These are phyloP conservation scores for Caenorhabditis sinica DNA, from an alignment of 2,888 invertebrate genomes.

Conservation along the genomic window DNA sequence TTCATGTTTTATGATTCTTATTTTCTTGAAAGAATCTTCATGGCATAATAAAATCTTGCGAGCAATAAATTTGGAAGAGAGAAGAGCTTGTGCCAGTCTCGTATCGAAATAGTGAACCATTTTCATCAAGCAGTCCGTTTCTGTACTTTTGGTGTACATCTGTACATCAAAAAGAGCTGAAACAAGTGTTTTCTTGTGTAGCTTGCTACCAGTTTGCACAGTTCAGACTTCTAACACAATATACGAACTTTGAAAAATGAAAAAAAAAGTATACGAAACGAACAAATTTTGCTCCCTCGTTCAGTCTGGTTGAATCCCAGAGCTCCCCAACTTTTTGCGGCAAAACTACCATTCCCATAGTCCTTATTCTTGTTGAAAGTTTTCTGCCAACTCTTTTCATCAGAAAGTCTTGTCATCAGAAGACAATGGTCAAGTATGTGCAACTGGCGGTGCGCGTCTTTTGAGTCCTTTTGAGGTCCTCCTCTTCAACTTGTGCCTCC, in stretches of 20 bases:
- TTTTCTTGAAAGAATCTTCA: not conserved
- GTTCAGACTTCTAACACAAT: no score
- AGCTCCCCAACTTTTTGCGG: constrained; percentile 32
- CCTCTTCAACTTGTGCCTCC: constrained; percentile 46
- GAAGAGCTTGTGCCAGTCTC: no score
- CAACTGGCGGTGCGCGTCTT: constrained; percentile 33
- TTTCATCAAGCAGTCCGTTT: no score
- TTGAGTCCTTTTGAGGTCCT: constrained; percentile 35
- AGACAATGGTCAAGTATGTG: constrained; percentile 42
- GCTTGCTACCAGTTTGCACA: no score
- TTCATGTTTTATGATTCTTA: constrained; percentile 14
- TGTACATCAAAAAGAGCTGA: no score
- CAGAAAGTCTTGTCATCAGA: constrained; percentile 43
- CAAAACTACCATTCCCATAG: constrained; percentile 36
- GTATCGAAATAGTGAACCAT: no score
- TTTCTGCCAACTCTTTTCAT: constrained; percentile 24
- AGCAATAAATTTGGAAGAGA: not conserved
- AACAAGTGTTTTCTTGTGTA: no score
- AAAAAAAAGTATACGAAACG: no score
- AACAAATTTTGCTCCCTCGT: no score
- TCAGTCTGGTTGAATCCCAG: not conserved
- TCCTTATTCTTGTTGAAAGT: constrained; percentile 4
- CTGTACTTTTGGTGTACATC: no score
- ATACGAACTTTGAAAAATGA: no score
- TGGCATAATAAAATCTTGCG: no score